A percentile compares a stretch with the other conserved stretches of the same genome.
Conservation (phyloP, 2,113 vertebrate species). For the Scomber scombrus region DNA sequence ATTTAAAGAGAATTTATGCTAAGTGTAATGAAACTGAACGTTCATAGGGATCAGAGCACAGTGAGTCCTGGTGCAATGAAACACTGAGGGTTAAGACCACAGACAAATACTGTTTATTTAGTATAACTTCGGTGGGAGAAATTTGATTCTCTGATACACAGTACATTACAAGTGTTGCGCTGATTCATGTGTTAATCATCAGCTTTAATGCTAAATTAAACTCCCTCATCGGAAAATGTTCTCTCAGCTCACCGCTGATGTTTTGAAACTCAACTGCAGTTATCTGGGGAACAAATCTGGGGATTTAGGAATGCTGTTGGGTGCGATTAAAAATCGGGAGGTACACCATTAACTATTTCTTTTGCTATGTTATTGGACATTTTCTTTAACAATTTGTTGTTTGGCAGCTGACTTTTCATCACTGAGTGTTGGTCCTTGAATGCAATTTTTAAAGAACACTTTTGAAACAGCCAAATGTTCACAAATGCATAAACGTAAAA, state of each 20-base stretch:
- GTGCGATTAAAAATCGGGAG: not conserved
- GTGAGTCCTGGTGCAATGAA: not conserved
- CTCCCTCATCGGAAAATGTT: not conserved
- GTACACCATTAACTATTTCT: not conserved
- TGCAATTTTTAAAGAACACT: no score
- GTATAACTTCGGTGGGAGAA: not conserved
- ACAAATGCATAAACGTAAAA: no score
- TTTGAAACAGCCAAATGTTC: no score
- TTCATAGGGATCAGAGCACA: not conserved
- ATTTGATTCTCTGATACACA: not conserved
- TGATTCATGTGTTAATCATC: conserved; percentile 26
- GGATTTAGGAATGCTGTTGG: rapidly evolving
- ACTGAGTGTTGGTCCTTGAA: no score
- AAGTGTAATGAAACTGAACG: not conserved
- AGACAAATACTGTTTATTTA: not conserved
- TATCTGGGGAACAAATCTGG: not conserved
- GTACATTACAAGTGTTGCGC: not conserved
- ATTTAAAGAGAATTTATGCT: not conserved
- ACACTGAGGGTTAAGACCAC: not conserved
- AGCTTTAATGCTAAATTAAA: conserved; percentile 10
- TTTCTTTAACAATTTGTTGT: no score
- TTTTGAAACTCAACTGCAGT: not conserved
- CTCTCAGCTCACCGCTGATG: not conserved
- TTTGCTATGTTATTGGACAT: not conserved
- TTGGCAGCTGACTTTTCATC: no score